A percentile compares a stretch with the other conserved stretches of the same genome.
Conservation (phyloP, 2,113 vertebrate species). For the Stomatorhinus ivindoensis region DNA sequence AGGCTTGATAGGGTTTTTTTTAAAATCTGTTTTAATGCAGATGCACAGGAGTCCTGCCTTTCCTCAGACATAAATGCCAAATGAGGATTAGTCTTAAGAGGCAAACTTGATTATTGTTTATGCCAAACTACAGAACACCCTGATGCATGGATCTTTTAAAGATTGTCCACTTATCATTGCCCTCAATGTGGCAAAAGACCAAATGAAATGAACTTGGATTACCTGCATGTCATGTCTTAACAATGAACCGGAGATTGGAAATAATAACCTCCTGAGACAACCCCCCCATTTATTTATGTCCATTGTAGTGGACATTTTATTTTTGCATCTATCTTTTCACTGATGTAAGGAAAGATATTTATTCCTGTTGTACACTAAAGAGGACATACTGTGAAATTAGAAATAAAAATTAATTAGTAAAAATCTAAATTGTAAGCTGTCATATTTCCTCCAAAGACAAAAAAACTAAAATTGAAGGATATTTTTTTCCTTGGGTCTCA, state of each 20-base stretch:
- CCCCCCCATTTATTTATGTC: too few relatives aligned
- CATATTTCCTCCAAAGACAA: too few relatives aligned
- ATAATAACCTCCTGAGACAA: not conserved
- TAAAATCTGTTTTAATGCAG: not conserved
- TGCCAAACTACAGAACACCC: not conserved
- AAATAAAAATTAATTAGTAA: too few relatives aligned
- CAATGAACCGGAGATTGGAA: not conserved
- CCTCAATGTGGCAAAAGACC: not conserved
- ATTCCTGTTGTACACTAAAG: too few relatives aligned
- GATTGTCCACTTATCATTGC: not conserved
- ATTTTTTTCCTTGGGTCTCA: too few relatives aligned
- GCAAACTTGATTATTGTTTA: not conserved
- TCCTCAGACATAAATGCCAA: not conserved
- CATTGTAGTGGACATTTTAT: too few relatives aligned
- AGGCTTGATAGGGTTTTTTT: not conserved
- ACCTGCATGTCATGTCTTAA: not conserved
- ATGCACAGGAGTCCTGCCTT: not conserved
- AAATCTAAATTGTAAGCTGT: too few relatives aligned
- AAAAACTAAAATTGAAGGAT: too few relatives aligned
- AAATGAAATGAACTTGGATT: not conserved
- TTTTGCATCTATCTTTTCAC: too few relatives aligned
- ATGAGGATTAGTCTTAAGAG: not conserved
- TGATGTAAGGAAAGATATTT: too few relatives aligned
- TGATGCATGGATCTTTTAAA: not conserved
- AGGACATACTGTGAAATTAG: too few relatives aligned